These are phyloP conservation scores for Nerophis lumbriciformis DNA, from an alignment of 2,113 vertebrate genomes.

Conservation along the genomic window DNA sequence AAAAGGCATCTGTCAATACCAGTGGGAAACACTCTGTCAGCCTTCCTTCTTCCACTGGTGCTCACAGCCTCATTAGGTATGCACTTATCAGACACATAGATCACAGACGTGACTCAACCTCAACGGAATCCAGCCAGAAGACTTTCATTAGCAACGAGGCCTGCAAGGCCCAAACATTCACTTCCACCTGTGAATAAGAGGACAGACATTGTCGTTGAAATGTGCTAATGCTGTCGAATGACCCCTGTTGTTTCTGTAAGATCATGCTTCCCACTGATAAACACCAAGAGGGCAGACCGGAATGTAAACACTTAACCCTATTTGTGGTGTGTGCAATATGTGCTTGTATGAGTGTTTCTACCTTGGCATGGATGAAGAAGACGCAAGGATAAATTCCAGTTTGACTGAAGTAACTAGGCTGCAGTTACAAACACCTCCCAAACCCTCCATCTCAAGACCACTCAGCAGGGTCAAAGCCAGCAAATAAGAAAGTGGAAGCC, in stretches of 20 bases:
- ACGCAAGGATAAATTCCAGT: slow-evolving; percentile 52
- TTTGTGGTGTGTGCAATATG: slow-evolving; percentile 30
- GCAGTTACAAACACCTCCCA: slow-evolving; percentile 77
- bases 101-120: slow-evolving; percentile 97
- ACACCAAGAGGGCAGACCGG: slow-evolving; percentile 55
- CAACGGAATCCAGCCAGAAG: slow-evolving; percentile 90
- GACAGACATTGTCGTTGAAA: slow-evolving; percentile 29
- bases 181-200: slow-evolving; percentile 55
- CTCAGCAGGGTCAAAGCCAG: slow-evolving; percentile 19
- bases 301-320: slow-evolving; percentile 33
- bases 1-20: slow-evolving; percentile 99
- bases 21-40: slow-evolving; percentile 84
- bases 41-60: slow-evolving; percentile 61
- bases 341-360: slow-evolving; percentile 16
- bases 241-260: slow-evolving; percentile 31
- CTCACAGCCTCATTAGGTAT: slow-evolving; percentile 97
- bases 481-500: slow-evolving; percentile 23
- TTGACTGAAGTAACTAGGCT: slow-evolving; percentile 79
- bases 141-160: slow-evolving; percentile 89
- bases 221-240: slow-evolving; percentile 12
- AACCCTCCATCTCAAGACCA: slow-evolving; percentile 71
- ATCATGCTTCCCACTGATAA: slow-evolving; percentile 44
- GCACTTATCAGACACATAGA: slow-evolving; percentile 98
- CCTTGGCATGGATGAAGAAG: slow-evolving; percentile 9
- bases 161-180: slow-evolving; percentile 55